Conservation (phyloP, 2,113 vertebrate species). For the Ammospiza nelsoni region DNA sequence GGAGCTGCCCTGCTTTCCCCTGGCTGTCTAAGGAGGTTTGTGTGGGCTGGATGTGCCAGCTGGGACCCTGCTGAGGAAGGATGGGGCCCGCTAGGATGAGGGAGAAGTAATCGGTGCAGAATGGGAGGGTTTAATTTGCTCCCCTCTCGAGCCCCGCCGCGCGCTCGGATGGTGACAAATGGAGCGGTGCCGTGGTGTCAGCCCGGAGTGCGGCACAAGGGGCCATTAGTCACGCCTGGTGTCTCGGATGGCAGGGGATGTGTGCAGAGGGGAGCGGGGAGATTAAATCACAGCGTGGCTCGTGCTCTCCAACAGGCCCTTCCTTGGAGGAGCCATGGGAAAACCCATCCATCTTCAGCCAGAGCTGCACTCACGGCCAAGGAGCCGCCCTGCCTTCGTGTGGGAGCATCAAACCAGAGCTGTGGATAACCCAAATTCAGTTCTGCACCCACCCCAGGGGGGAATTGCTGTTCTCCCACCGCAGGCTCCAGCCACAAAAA, state of each 20-base stretch:
- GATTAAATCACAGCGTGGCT: not conserved
- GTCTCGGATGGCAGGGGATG: not conserved
- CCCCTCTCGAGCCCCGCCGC: fast-evolving
- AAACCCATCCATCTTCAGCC: not conserved
- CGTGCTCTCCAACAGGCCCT: not conserved
- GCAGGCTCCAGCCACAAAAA: not conserved
- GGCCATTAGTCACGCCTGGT: not conserved
- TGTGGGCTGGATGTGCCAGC: not conserved
- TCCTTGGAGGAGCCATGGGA: conserved; percentile 3
- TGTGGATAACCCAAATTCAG: not conserved
- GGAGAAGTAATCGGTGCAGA: not conserved
- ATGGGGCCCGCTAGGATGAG: not conserved
- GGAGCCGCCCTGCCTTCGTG: not conserved
- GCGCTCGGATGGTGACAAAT: not conserved
- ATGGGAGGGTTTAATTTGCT: not conserved
- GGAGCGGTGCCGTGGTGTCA: not conserved
- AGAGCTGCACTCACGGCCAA: fast-evolving
- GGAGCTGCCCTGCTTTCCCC: fast-evolving
- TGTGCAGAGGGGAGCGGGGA: not conserved
- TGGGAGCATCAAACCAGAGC: not conserved
- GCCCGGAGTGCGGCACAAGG: not conserved
- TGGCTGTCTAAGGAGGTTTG: not conserved
- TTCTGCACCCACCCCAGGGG: not conserved
- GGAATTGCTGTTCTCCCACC: not conserved
- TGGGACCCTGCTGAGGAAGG: not conserved